phyloP scores from a whole-genome alignment of 2,113 vertebrate species.

The Leptobrachium leishanense region DNA sequence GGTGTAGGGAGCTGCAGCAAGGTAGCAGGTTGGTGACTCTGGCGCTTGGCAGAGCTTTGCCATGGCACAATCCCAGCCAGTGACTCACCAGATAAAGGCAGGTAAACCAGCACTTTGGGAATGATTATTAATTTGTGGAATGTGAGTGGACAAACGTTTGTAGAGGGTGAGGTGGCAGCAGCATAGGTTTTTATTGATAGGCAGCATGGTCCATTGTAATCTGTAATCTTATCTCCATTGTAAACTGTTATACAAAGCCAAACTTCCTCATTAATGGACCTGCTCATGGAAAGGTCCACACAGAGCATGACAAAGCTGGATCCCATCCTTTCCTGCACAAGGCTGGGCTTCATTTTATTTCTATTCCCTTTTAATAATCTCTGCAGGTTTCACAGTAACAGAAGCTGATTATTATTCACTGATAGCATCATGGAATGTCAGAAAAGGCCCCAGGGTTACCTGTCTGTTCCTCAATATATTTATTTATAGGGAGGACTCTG shows the following conservation, averaged over 20 bases:
- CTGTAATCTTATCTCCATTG: neutral
- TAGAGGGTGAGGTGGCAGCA: constrained; percentile 3
- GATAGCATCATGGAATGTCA: too few species aligned
- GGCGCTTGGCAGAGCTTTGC: too few species aligned
- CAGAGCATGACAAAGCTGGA: neutral
- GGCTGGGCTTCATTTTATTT: too few species aligned
- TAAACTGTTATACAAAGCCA: neutral
- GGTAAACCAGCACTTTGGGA: neutral
- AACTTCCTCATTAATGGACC: neutral
- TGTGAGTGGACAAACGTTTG: constrained; percentile 19
- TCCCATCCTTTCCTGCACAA: too few species aligned
- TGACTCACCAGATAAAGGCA: neutral
- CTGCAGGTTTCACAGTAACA: too few species aligned
- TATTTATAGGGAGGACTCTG: too few species aligned
- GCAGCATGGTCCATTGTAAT: neutral
- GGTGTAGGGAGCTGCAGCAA: too few species aligned
- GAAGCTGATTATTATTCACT: too few species aligned
- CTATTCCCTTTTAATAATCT: too few species aligned
- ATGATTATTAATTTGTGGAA: neutral
- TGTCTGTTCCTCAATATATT: too few species aligned
- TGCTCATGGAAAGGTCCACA: neutral
- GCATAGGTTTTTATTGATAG: neutral
- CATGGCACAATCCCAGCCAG: neutral
- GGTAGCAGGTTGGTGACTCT: too few species aligned
- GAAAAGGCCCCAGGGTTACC: too few species aligned